Evolutionary conservation across 1,140 invertebrate species (phyloP).

Genomic region (Cryptotermes secundus): DNA sequence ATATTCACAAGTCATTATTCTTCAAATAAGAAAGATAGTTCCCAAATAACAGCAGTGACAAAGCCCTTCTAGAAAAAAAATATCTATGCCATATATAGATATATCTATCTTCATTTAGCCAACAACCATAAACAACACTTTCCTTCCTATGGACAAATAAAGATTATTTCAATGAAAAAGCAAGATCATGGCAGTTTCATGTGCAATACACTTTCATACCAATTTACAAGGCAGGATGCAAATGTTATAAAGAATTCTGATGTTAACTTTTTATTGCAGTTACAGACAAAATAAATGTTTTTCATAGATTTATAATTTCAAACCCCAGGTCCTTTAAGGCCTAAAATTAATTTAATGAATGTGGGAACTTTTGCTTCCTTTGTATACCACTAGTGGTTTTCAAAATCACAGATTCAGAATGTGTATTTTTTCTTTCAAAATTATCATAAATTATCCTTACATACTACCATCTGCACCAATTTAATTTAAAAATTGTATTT

Average conservation of each 20-base stretch:
- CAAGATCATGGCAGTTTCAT: neutral
- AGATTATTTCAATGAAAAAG: neutral
- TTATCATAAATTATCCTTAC: neutral
- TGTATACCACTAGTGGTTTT: neutral
- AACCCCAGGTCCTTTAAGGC: neutral
- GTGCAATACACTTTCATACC: neutral
- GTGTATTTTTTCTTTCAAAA: neutral
- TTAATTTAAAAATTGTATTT: neutral
- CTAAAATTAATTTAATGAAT: neutral
- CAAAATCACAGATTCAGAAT: neutral
- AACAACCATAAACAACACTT: conserved; percentile 10
- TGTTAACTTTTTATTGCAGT: neutral
- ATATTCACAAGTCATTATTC: neutral
- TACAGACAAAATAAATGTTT: neutral
- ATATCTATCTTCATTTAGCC: neutral
- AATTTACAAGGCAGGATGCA: neutral
- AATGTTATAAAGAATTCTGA: neutral
- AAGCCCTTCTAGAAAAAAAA: neutral
- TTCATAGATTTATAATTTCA: neutral
- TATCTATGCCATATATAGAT: neutral
- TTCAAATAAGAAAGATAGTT: conserved; percentile 1
- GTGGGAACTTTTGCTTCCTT: neutral
- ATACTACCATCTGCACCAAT: neutral
- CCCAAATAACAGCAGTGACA: neutral
- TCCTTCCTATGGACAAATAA: neutral